Conservation (phyloP, 2,888 invertebrate species). For the Trichopria drosophilae region DNA sequence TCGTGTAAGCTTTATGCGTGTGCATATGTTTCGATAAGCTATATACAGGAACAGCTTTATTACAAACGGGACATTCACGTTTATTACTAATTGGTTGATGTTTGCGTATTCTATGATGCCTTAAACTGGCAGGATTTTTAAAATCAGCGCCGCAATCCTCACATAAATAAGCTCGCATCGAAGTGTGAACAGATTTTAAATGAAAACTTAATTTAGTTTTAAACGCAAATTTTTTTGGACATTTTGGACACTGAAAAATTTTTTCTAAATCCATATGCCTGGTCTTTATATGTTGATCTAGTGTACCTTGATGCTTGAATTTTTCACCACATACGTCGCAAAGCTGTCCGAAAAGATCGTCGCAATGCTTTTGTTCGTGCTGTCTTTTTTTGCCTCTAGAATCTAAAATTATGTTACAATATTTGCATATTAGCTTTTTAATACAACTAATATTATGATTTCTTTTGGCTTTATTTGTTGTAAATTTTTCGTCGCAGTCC, state of each 20-base stretch:
- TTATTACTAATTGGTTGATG: conserved; percentile 53
- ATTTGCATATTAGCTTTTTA: conserved; percentile 51
- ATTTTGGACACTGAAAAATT: conserved; percentile 53
- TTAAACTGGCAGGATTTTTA: conserved; percentile 54
- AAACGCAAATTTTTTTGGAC: conserved; percentile 55
- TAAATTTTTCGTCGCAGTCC: conserved; percentile 52
- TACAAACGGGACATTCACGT: conserved; percentile 52
- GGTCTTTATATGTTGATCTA: conserved; percentile 55
- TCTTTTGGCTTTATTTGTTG: conserved; percentile 50
- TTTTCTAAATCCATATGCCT: conserved; percentile 56
- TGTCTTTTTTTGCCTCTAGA: conserved; percentile 55
- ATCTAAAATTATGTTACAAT: conserved; percentile 49
- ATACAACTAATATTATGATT: conserved; percentile 49
- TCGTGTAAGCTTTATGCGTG: conserved; percentile 55
- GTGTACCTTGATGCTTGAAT: conserved; percentile 55
- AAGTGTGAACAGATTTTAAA: conserved; percentile 54
- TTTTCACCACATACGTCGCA: conserved; percentile 56
- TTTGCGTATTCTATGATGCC: conserved; percentile 55
- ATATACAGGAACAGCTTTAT: conserved; percentile 54
- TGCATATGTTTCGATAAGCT: conserved; percentile 58
- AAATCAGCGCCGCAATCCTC: conserved; percentile 57
- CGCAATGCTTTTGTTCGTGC: conserved; percentile 56
- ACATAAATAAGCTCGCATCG: conserved; percentile 51
- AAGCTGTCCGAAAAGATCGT: conserved; percentile 50
- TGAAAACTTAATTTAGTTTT: conserved; percentile 56